Percentiles rank a stretch among this genome's conserved stretches.
Conservation (phyloP, 2,888 invertebrate genomes). For the Leptinotarsa peninsularis region DNA sequence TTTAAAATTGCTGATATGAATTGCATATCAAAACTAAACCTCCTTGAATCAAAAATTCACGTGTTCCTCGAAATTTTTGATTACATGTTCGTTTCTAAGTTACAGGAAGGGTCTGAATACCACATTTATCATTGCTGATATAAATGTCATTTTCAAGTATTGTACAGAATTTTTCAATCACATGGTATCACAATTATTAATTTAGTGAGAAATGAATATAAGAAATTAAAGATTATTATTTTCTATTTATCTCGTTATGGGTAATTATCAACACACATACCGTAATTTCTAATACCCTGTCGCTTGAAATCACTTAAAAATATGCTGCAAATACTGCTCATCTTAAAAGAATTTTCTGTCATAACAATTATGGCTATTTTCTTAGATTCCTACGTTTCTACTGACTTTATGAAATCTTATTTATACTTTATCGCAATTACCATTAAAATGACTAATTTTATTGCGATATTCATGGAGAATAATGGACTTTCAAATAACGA, state of each 20-base stretch:
- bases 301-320: not conserved
- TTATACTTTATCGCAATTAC: conserved; percentile 15
- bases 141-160: too few species aligned
- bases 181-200: too few species aligned
- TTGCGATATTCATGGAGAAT: conserved; percentile 36
- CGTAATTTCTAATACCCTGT: not conserved
- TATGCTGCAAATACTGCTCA: not conserved
- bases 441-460: conserved; percentile 34
- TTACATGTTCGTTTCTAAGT: too few species aligned
- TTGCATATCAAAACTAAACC: too few species aligned
- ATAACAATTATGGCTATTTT: conserved; percentile 11
- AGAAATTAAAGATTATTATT: too few species aligned
- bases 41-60: too few species aligned
- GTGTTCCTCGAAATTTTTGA: too few species aligned
- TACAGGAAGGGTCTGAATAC: too few species aligned
- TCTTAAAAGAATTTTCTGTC: not conserved
- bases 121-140: too few species aligned
- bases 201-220: too few species aligned
- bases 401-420: conserved; percentile 9
- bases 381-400: conserved; percentile 21
- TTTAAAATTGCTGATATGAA: too few species aligned
- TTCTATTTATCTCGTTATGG: not conserved
- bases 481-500: conserved; percentile 35
- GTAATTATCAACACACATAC: not conserved
- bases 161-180: too few species aligned